phyloP scores from a whole-genome alignment of 2,888 invertebrate species.

The Nephrocerus scutellatus region DNA sequence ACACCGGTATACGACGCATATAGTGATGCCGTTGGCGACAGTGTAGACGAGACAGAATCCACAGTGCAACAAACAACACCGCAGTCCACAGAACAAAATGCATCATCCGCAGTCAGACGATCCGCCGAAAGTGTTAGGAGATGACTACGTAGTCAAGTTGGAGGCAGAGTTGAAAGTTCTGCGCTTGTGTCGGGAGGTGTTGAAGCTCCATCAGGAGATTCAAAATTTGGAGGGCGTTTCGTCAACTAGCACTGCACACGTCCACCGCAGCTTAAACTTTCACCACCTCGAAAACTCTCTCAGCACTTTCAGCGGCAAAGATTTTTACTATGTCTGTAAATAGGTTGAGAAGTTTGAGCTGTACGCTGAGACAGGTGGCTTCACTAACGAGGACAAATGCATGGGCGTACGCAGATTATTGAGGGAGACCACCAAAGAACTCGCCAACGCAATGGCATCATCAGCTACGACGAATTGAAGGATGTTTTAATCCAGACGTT shows the following conservation, averaged over 20 bases:
- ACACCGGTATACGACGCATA: slow-evolving; percentile 1
- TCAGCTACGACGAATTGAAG: slow-evolving; percentile 4
- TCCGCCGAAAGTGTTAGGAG: neutral
- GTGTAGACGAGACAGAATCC: neutral
- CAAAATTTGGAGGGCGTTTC: neutral
- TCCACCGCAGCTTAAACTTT: neutral
- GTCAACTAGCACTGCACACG: neutral
- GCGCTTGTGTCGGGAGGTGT: slow-evolving; percentile 4
- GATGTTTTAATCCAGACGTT: slow-evolving; percentile 1
- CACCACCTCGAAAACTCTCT: slow-evolving; percentile 6
- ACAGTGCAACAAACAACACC: slow-evolving; percentile 1
- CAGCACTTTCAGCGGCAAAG: slow-evolving; percentile 5
- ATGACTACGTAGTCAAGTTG: neutral
- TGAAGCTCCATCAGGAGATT: slow-evolving; percentile 2
- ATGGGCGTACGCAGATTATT: slow-evolving; percentile 6
- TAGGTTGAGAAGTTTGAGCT: slow-evolving; percentile 4
- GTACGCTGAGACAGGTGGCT: slow-evolving; percentile 3
- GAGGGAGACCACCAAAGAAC: slow-evolving; percentile 8
- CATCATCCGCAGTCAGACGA: neutral
- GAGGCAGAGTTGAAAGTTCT: neutral
- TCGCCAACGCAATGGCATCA: neutral
- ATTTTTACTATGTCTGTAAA: slow-evolving; percentile 2
- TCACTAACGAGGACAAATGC: slow-evolving; percentile 4
- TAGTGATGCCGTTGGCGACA: neutral
- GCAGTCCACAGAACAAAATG: neutral